These are phyloP conservation scores for Beris morrisii DNA, from an alignment of 2,888 invertebrate genomes.

Conservation along the genomic window DNA sequence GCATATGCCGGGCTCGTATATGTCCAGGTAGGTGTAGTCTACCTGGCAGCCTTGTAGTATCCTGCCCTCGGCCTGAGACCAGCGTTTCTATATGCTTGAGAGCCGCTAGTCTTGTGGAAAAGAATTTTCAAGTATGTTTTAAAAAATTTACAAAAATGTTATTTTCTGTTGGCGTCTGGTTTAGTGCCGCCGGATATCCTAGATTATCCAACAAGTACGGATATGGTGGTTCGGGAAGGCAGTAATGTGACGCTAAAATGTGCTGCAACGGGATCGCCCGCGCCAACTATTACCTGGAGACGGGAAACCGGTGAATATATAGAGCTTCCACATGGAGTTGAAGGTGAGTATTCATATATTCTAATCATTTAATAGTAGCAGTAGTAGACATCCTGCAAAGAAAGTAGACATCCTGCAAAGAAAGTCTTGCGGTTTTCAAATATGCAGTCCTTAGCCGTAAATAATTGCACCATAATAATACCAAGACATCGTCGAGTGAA, in stretches of 20 bases:
- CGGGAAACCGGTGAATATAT: constrained; percentile 79
- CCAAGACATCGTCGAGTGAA: too few species aligned
- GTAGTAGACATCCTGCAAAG: too few species aligned
- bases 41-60: too few species aligned
- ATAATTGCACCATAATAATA: too few species aligned
- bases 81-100: too few species aligned
- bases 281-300: constrained; percentile 85
- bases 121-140: constrained; percentile 36
- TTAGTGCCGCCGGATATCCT: constrained; percentile 83
- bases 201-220: constrained; percentile 81
- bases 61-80: too few species aligned
- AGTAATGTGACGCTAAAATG: constrained; percentile 84
- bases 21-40: too few species aligned
- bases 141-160: constrained; percentile 38
- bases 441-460: too few species aligned
- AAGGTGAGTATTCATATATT: constrained; percentile 60
- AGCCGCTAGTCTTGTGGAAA: constrained; percentile 12
- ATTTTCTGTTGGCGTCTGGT: constrained; percentile 35
- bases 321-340: constrained; percentile 67
- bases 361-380: too few species aligned
- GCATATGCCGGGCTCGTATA: too few species aligned
- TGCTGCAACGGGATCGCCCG: constrained; percentile 84
- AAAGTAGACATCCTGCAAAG: too few species aligned
- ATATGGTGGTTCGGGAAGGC: constrained; percentile 86
- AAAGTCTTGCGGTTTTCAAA: too few species aligned